Evolutionary conservation across 2,113 vertebrate species (phyloP).

Genomic region (Gnathonemus longibarbis): DNA sequence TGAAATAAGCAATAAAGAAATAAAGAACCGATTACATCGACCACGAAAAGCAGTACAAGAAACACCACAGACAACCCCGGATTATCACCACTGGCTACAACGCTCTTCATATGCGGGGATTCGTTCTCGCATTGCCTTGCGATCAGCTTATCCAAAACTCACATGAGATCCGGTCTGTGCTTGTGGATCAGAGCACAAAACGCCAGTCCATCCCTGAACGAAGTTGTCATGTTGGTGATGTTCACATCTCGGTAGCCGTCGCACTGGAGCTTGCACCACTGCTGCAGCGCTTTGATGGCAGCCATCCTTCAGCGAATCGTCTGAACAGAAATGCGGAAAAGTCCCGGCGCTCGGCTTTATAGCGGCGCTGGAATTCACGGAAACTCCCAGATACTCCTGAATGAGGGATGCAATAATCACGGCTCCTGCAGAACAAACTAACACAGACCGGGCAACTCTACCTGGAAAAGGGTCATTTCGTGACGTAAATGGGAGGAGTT

Average conservation of each 20-base stretch:
- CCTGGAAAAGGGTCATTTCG: conserved; percentile 12
- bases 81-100: neutral
- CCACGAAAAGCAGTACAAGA: neutral
- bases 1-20: neutral
- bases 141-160: conserved; percentile 43
- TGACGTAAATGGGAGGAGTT: conserved; percentile 21
- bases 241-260: conserved; percentile 80
- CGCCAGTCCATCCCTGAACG: conserved; percentile 87
- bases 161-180: conserved; percentile 90
- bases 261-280: conserved; percentile 84
- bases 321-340: neutral
- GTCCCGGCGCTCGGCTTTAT: neutral
- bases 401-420: neutral
- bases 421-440: neutral
- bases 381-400: neutral
- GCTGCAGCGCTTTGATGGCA: conserved; percentile 80
- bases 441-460: neutral
- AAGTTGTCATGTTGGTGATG: conserved; percentile 92
- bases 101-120: neutral
- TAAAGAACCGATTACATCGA: neutral
- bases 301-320: conserved; percentile 61
- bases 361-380: neutral
- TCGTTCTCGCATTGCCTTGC: no score
- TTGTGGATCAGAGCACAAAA: conserved; percentile 94
- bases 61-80: neutral